phyloP scores from a whole-genome alignment of 2,888 invertebrate genomes.

The Aphrophora alni region DNA sequence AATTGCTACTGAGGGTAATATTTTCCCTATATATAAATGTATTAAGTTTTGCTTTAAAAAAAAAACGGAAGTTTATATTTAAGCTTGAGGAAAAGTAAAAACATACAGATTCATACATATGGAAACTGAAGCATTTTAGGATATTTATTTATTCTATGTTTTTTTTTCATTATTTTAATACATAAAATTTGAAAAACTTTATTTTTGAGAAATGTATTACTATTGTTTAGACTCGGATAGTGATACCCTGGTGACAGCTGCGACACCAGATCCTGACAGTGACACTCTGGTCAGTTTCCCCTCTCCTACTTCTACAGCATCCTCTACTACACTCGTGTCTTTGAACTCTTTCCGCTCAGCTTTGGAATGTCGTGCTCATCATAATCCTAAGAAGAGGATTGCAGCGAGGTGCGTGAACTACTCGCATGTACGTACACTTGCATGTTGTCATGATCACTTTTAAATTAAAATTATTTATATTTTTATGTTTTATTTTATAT shows the following conservation, averaged over 20 bases:
- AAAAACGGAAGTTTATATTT: no score
- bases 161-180: no score
- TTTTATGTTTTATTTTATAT: no score
- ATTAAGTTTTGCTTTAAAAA: no score
- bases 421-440: conserved; percentile 34
- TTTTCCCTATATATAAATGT: no score
- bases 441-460: neutral
- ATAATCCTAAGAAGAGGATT: conserved; percentile 25
- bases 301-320: conserved; percentile 57
- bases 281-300: conserved; percentile 54
- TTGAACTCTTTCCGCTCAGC: conserved; percentile 50
- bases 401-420: conserved; percentile 32
- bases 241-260: conserved; percentile 56
- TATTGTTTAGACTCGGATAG: conserved; percentile 56
- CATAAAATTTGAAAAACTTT: no score
- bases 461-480: neutral
- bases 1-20: no score
- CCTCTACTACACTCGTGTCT: conserved; percentile 64
- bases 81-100: no score
- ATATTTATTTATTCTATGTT: neutral
- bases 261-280: conserved; percentile 49
- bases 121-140: no score
- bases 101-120: no score
- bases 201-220: no score
- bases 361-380: conserved; percentile 36